Base-by-base conservation (phyloP, 2,888 invertebrate species). In the Diploptera punctata region DNA sequence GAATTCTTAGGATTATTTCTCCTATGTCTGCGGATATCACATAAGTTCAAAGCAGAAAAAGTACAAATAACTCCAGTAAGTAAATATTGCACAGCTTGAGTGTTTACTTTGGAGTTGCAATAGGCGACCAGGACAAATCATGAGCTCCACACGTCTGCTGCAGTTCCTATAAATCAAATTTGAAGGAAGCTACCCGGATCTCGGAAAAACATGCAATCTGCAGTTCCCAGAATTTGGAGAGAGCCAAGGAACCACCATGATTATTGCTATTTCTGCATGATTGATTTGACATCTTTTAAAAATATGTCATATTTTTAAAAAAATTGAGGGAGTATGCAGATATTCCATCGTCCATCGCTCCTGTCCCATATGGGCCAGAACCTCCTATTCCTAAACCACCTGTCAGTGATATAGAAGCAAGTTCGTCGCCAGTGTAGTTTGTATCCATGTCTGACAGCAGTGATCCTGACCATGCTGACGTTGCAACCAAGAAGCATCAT, bases 371-470 rank as follows among this genome's bases (percentile, higher is more conserved):
- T 49, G 49, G 9, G 49, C 49, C 49, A 49, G 49, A 49, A 49
- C 49, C 1, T 49, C 18, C 49, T 49, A 5, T 5, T 5, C 1
- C 2, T 49, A 3, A 49, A 49, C 3, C 2, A 3, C 7, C n/a
- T 49, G 49, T 18, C 49, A 49, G 49, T 49, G 16, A 49, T 49
- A 49, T 4, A 49, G 19, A 49, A 49, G 49, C 49, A 49, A 49
- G 49, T 18, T 18, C 16, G 1, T 13, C 1, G 7, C 21, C 1
- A 21, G 19, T 3, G 0, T 18, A 1, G 21, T 2, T 7, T 24
- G 21, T 52, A 52, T 0, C 21, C 19, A 21, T 52, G 21, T 1
- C 24, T 52, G 52, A 52, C 9, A 18, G 24, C 19, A 49, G 49
- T 18, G 16, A 18, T n/a, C n/a, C 49, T 49, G 9, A 2, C 49